Percentiles rank a stretch among this genome's conserved stretches.
These are phyloP conservation scores for Burhinus oedicnemus DNA, from an alignment of 2,113 vertebrate genomes.

Conservation along the genomic window DNA sequence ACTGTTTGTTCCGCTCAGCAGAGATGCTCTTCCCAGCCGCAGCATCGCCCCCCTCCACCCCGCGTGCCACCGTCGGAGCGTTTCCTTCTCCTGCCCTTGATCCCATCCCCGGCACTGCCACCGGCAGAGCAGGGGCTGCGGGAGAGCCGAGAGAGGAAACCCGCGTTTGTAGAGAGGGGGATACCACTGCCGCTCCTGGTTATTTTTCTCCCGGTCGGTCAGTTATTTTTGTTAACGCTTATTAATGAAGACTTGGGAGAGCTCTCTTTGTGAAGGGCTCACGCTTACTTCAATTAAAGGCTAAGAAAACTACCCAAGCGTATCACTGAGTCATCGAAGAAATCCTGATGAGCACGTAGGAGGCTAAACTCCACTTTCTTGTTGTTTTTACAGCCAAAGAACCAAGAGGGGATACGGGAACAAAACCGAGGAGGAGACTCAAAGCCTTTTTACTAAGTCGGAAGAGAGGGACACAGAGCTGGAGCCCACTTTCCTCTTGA, in stretches of 20 bases:
- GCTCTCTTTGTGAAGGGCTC: conserved; percentile 32
- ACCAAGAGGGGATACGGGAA: not conserved
- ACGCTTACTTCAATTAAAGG: conserved; percentile 2
- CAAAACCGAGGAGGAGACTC: not conserved
- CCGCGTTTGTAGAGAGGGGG: rapidly evolving
- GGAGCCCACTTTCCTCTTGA: not conserved
- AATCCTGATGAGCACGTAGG: conserved; percentile 14
- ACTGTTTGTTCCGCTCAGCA: no score
- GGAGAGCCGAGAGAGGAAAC: not conserved
- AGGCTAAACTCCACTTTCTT: not conserved
- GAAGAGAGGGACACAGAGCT: not conserved
- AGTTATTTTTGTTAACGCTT: conserved; percentile 28
- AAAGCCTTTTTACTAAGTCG: not conserved
- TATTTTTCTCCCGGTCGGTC: not conserved
- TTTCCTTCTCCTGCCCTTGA: not conserved
- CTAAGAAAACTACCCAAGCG: conserved; percentile 45
- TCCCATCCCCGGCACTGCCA: rapidly evolving
- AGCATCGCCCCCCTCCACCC: rapidly evolving
- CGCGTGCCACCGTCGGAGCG: rapidly evolving
- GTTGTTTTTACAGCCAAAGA: not conserved
- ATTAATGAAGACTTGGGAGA: conserved; percentile 26
- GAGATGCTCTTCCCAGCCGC: not conserved
- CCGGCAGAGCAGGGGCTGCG: not conserved
- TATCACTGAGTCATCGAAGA: conserved; percentile 56
- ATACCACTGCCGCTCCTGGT: not conserved